Evolutionary conservation across 2,888 invertebrate species (phyloP), one percentile per base, ranked within the genome.

Genomic region (Gari tellinella): DNA sequence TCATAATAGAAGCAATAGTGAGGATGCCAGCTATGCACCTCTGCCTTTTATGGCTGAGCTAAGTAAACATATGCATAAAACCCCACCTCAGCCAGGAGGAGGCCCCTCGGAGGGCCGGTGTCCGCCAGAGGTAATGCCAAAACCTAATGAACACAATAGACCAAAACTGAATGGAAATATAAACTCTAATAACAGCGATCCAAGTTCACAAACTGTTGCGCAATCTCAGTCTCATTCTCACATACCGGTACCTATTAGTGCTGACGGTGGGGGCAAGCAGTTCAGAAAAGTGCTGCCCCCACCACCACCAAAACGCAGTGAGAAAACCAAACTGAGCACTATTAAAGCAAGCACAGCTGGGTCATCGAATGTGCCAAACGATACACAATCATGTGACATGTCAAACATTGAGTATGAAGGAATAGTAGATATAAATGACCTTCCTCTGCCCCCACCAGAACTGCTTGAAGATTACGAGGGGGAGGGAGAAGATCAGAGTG

Each of bases 371-470:
- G 80, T 82, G 81, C 77, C 79, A 79, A 80, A 75, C 49, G 66
- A 61, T 55, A 45, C 60, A 43, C 19, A 52, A 72, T 15, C 17
- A 51, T 72, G 68, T 25, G 84, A 84, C 41, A 82, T 85, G 23
- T 76, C 86, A 25, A 86, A 84, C 56, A 86, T 81, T 60, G 87
- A 84, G 55, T 86, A 83, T 81, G 88, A 88, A 61, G 86, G 87
- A 56, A 81, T 89, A 17, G 67, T 87, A 69, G 88, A 89, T 58
- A 87, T 89, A 21, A 87, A 89, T 63, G 89, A 89, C 52, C 83
- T 90, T 58, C 90, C 90, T 10, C 89, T 86, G 7, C 90, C 90
- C 10, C 90, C 90, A 23, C 89, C 90, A 19, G 90, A 90, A 74
- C 66, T 90, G 17, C 76, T 90, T 21, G 84, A 83, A 40, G 88